Conservation (phyloP, 53 echinoderm and acorn worm genomes). For the Actinopyga echinites region DNA sequence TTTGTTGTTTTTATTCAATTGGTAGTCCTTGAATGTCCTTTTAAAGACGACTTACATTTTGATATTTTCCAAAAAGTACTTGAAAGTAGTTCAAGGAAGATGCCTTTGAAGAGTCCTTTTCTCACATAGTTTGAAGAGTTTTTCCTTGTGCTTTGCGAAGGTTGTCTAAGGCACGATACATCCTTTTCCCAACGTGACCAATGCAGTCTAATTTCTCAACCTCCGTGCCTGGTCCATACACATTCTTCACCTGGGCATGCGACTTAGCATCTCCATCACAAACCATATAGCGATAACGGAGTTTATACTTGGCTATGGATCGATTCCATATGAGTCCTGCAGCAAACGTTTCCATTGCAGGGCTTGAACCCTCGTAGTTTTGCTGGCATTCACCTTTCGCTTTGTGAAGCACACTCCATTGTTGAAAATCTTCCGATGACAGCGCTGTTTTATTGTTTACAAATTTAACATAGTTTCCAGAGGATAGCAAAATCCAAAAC, state of each 20-base stretch:
- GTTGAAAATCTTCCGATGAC: neutral
- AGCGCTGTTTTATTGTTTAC: constrained; percentile 8
- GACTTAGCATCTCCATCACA: constrained; percentile 54
- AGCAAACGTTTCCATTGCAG: constrained; percentile 48
- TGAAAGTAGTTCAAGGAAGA: too few relatives aligned
- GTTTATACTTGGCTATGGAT: constrained; percentile 24
- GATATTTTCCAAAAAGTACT: too few relatives aligned
- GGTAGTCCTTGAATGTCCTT: too few relatives aligned
- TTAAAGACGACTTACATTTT: too few relatives aligned
- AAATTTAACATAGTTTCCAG: constrained; percentile 12
- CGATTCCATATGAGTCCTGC: constrained; percentile 41
- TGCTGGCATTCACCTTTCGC: neutral
- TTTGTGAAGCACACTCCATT: constrained; percentile 26
- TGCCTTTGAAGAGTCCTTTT: too few relatives aligned
- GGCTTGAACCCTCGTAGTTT: constrained; percentile 29
- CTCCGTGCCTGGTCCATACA: constrained; percentile 31
- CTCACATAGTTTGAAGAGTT: too few relatives aligned
- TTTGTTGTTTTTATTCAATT: neutral
- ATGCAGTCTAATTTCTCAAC: constrained; percentile 57
- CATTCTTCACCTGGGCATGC: neutral
- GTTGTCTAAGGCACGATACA: constrained; percentile 31
- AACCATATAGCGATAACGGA: constrained; percentile 44
- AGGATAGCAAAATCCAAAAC: constrained; percentile 23
- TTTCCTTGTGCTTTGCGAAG: too few relatives aligned
- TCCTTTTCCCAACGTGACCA: constrained; percentile 47